Conservation (phyloP, 2,113 vertebrate species). For the Oenanthe melanoleuca region DNA sequence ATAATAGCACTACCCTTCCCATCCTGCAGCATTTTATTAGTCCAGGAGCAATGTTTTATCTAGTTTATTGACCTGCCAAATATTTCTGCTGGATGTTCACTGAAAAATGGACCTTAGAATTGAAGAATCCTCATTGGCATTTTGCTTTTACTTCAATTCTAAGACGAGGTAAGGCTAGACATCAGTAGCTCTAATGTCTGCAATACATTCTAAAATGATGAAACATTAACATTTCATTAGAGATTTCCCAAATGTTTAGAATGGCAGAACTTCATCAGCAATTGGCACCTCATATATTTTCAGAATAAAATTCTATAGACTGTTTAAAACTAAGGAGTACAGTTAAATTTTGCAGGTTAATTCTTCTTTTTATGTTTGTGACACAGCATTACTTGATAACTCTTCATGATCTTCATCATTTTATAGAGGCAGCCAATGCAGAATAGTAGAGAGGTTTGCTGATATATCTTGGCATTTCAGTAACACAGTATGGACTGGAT, state of each 20-base stretch:
- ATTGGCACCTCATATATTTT: background rate
- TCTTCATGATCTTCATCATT: background rate
- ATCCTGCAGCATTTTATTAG: background rate
- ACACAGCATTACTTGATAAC: background rate
- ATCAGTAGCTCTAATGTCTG: background rate
- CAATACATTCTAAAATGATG: background rate
- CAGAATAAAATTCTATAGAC: background rate
- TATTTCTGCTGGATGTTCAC: background rate
- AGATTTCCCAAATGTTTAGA: background rate
- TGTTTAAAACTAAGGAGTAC: background rate
- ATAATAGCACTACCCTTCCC: fast-evolving
- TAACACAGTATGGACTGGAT: background rate
- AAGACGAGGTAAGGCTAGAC: background rate
- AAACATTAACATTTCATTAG: background rate
- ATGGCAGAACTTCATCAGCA: background rate
- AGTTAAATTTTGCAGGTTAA: background rate
- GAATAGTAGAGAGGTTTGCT: background rate
- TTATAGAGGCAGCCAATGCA: background rate
- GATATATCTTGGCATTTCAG: background rate
- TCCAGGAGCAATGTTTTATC: background rate
- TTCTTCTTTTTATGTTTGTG: background rate
- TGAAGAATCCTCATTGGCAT: background rate
- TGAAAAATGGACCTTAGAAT: background rate
- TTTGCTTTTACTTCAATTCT: background rate
- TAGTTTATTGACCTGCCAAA: background rate